Evolutionary conservation across 2,888 invertebrate genomes (phyloP).

Genomic region (Athalia cordata): DNA sequence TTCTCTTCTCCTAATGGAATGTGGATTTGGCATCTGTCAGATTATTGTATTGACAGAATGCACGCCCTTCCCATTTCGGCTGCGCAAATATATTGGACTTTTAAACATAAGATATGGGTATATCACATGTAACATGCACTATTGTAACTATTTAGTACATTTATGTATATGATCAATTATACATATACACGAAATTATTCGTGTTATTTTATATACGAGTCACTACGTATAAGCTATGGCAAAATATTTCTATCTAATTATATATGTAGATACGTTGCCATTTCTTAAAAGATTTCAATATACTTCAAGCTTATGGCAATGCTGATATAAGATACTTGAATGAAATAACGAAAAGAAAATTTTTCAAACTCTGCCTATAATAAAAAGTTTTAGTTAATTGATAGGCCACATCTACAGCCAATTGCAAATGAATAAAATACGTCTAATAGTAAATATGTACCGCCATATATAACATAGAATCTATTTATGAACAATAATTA

Average conservation of each 20-base stretch:
- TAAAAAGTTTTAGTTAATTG: not conserved
- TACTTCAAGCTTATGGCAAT: constrained; percentile 24
- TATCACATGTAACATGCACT: constrained; percentile 31
- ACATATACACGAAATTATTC: not conserved
- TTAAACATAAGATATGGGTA: constrained; percentile 17
- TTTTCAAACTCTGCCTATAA: constrained; percentile 24
- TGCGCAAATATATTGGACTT: constrained; percentile 23
- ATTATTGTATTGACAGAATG: not conserved
- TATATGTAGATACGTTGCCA: not conserved
- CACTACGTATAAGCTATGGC: not conserved
- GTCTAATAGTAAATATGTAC: not conserved
- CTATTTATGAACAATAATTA: not conserved
- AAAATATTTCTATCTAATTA: constrained; percentile 17
- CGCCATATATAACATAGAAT: constrained; percentile 2
- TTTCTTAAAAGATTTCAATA: constrained; percentile 3
- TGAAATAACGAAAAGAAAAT: not conserved
- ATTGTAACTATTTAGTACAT: constrained; percentile 13
- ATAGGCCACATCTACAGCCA: constrained; percentile 35
- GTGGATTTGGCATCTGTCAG: not conserved
- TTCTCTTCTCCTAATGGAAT: not conserved
- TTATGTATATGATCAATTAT: constrained; percentile 10
- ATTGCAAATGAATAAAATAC: constrained; percentile 27
- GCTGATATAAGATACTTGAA: constrained; percentile 7
- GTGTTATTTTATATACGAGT: not conserved
- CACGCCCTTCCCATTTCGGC: constrained; percentile 18